Evolutionary conservation across 2,888 invertebrate genomes (phyloP).

Genomic region (Drosophila multiciliata): DNA sequence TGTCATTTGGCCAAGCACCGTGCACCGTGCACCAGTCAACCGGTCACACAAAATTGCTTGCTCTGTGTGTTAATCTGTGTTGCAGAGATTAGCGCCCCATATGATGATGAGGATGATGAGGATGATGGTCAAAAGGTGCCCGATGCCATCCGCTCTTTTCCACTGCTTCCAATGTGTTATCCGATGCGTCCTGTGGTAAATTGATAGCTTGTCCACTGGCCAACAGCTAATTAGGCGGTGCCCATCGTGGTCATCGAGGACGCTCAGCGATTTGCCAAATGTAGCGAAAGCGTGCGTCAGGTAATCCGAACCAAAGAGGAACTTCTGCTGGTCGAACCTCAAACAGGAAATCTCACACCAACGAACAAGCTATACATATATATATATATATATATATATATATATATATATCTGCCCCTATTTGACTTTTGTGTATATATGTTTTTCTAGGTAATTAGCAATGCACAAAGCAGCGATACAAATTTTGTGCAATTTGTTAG

Average conservation of each 20-base stretch:
- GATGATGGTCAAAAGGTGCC: constrained; percentile 42
- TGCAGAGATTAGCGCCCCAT: constrained; percentile 77
- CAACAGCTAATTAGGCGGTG: constrained; percentile 67
- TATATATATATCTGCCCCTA: constrained; percentile 4
- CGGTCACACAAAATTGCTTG: constrained; percentile 69
- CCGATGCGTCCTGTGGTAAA: constrained; percentile 71
- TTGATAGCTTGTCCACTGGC: constrained; percentile 73
- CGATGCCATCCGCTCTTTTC: constrained; percentile 15
- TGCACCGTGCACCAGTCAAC: constrained; percentile 24
- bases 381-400: background rate
- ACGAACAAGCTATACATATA: constrained; percentile 29
- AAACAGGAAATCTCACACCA: constrained; percentile 71
- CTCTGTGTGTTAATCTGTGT: constrained; percentile 74
- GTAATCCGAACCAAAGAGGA: constrained; percentile 67
- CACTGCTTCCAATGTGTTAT: constrained; percentile 50
- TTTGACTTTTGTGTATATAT: constrained; percentile 50
- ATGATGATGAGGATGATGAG: constrained; percentile 18
- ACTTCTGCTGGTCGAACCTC: constrained; percentile 41
- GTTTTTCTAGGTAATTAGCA: constrained; percentile 67
- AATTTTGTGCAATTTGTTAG: constrained; percentile 28
- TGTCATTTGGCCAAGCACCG: constrained; percentile 63
- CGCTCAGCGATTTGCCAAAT: constrained; percentile 51
- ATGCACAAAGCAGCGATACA: constrained; percentile 54
- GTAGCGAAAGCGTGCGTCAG: constrained; percentile 40
- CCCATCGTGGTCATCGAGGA: constrained; percentile 13